Conservation (phyloP, 2,797 vertebrate genomes). For the Chromobotia macracanthus region DNA sequence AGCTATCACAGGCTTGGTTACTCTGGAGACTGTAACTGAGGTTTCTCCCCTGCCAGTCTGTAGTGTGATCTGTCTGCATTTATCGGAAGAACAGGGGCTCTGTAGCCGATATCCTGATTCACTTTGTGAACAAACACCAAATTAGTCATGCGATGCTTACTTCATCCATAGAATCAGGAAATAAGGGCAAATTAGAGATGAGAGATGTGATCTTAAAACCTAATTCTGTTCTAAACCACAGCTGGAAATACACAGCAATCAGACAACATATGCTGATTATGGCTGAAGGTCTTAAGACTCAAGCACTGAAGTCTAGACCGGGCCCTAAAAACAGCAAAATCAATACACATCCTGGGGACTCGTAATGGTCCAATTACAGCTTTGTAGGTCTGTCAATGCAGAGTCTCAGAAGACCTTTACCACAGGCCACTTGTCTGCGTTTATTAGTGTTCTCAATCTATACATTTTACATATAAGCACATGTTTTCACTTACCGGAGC, state of each 20-base stretch:
- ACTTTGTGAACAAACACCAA: conserved; percentile 4
- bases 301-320: conserved; percentile 71
- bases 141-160: not conserved
- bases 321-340: conserved; percentile 73
- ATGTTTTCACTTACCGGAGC: not conserved
- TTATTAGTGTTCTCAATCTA: conserved; percentile 52
- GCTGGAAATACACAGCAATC: conserved; percentile 33
- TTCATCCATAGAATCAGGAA: not conserved
- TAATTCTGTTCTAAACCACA: not conserved
- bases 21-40: not conserved
- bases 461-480: conserved; percentile 55
- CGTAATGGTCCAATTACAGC: conserved; percentile 79
- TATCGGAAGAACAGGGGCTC: not conserved
- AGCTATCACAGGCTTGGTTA: no score
- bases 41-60: not conserved
- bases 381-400: conserved; percentile 76
- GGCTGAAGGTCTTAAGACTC: conserved; percentile 60
- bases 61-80: not conserved
- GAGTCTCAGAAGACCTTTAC: conserved; percentile 69
- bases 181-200: not conserved
- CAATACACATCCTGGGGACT: conserved; percentile 72
- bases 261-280: conserved; percentile 56
- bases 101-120: conserved; percentile 21
- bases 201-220: conserved; percentile 11
- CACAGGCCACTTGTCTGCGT: conserved; percentile 66